A percentile compares a stretch with the other conserved stretches of the same genome.
Conservation (phyloP, 2,888 invertebrate species). For the Bombyx huttoni region DNA sequence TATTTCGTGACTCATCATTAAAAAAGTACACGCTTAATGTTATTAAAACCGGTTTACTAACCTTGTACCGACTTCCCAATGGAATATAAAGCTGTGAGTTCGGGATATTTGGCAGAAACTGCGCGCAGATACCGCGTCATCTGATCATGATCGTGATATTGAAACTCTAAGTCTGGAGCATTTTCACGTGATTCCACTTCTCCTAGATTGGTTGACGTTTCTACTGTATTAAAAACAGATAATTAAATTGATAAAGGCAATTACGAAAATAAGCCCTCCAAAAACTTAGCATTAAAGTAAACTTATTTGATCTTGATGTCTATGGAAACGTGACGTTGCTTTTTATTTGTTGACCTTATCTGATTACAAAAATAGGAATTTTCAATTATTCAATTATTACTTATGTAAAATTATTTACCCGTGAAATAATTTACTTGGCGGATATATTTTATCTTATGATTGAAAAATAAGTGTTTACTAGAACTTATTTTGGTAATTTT, state of each 20-base stretch:
- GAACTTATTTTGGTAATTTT: too few relatives aligned
- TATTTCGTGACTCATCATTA: not conserved
- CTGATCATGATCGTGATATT: conserved; percentile 89
- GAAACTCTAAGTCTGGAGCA: conserved; percentile 76
- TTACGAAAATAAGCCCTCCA: not conserved
- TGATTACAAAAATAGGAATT: too few relatives aligned
- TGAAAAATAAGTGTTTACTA: too few relatives aligned
- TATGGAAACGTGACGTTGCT: too few relatives aligned
- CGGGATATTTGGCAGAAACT: conserved; percentile 85
- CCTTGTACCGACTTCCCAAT: conserved; percentile 95
- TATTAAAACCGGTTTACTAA: conserved; percentile 30
- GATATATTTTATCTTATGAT: too few relatives aligned
- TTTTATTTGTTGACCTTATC: too few relatives aligned
- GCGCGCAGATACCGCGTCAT: conserved; percentile 86
- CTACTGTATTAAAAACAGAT: conserved; percentile 18
- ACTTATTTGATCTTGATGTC: too few relatives aligned
- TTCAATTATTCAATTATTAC: too few relatives aligned
- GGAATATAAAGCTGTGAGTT: conserved; percentile 91
- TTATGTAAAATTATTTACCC: too few relatives aligned
- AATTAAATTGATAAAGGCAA: not conserved
- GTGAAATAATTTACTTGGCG: too few relatives aligned
- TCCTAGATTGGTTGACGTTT: conserved; percentile 36
- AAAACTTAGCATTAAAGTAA: too few relatives aligned
- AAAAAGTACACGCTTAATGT: not conserved
- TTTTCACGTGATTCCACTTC: conserved; percentile 48